Evolutionary conservation across 2,113 vertebrate genomes (phyloP), one percentile per base, ranked within the genome.

Genomic region (Suncus etruscus): DNA sequence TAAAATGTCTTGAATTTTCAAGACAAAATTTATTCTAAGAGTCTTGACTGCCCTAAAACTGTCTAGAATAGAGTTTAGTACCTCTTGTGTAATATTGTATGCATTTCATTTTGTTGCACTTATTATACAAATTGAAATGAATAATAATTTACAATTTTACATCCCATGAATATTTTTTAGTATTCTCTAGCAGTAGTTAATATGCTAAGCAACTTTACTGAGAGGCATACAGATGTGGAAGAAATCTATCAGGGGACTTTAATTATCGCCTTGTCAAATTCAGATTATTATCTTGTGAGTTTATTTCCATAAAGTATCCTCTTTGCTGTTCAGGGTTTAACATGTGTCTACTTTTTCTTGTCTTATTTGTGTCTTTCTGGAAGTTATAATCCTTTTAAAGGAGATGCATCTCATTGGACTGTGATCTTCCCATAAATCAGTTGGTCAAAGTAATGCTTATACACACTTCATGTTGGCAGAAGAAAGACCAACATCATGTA

Each of bases 191-290:
- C 85, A 96, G 96, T 96, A 97, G 95, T 97, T 97, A 98, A 97
- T 98, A 98, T 98, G 97, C 97, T 98, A 98, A 97, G 97, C 95
- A 97, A 97, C 95, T 97, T 97, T 97, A 94, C 95, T 96, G 97
- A 97, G 97, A 98, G 95, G 97, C 97, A 97, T 98, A 96, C 96
- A 98, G 97, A 98, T 98, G 97, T 97, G 96, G 93, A 96, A 96
- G 86, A 95, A 98, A 95, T 97, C 97, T 98, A 97, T 98, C 97
- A 97, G 97, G 98, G 97, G 98, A 98, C 98, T 98, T 98, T 98
- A 98, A 99, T 99, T 99, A 98, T 98, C 98, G 98, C 98, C 98
- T 99, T 98, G 97, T 98, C 98, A 98, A 97, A 97, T 97, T 97
- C 97, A 98, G 98, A 98, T 98, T 98, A 98, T 98, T 97, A 98